Evolutionary conservation across 2,797 vertebrate genomes (phyloP).

Genomic region (Mus minutoides): DNA sequence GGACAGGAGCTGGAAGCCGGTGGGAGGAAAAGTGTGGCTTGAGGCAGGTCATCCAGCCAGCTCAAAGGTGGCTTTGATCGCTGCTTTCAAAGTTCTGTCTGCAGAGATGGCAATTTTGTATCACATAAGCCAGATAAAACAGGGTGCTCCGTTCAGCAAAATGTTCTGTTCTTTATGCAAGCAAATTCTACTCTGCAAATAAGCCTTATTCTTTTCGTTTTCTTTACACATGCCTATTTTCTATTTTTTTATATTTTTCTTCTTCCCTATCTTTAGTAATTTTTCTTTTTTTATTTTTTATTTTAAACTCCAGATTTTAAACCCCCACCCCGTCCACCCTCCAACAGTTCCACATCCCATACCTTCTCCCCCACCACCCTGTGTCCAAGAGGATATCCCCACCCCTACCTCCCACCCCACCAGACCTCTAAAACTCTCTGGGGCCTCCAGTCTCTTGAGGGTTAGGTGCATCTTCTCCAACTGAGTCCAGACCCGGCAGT

Average conservation of each 20-base stretch:
- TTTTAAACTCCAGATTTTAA: no score
- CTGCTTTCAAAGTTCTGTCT: background rate
- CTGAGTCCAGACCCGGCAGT: no score
- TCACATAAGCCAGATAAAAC: constrained; percentile 1
- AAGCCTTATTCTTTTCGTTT: background rate
- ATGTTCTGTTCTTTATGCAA: background rate
- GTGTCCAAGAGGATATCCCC: no score
- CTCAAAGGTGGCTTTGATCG: background rate
- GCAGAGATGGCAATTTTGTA: background rate
- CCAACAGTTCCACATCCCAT: no score
- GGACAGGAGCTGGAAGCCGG: background rate
- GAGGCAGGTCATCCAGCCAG: background rate
- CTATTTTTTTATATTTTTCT: constrained; percentile 24
- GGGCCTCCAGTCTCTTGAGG: no score
- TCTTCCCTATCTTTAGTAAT: constrained; percentile 12
- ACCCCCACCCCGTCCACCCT: no score
- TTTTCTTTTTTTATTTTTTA: background rate
- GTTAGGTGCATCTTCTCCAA: no score
- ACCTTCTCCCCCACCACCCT: no score
- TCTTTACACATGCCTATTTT: background rate
- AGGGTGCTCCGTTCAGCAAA: background rate
- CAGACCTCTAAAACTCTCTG: no score
- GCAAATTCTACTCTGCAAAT: background rate
- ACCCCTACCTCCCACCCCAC: no score
- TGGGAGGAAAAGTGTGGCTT: background rate